Evolutionary conservation across 2,797 vertebrate species (phyloP).

Genomic region (Buphagus erythrorhynchus): DNA sequence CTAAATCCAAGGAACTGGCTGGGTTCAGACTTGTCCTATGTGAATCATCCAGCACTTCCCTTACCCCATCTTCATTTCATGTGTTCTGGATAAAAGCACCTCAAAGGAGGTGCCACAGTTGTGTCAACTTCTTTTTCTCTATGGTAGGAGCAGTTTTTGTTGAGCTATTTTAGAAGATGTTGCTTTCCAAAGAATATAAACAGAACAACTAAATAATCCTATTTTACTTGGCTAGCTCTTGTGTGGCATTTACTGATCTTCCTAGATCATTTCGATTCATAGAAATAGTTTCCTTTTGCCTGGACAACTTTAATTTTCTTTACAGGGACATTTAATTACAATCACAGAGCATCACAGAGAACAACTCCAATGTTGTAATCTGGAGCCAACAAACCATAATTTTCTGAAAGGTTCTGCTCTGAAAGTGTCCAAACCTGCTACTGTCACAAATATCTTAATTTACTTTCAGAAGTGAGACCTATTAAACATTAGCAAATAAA

Average conservation of each 20-base stretch:
- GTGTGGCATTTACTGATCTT: background rate
- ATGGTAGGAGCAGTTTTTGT: background rate
- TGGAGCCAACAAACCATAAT: background rate
- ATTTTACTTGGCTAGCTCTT: background rate
- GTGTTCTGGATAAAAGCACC: constrained; percentile 3
- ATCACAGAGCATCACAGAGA: background rate
- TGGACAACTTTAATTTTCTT: background rate
- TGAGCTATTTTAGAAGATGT: background rate
- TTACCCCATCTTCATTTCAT: background rate
- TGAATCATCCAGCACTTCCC: constrained; percentile 25
- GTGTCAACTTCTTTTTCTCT: background rate
- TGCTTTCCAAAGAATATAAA: constrained; percentile 18
- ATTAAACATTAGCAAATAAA: background rate
- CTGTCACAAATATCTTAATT: background rate
- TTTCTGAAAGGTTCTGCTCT: background rate
- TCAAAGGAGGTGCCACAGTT: background rate
- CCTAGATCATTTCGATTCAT: background rate
- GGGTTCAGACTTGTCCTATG: background rate
- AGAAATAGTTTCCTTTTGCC: background rate
- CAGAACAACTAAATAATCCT: background rate
- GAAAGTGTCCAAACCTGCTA: background rate
- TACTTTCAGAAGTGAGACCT: background rate
- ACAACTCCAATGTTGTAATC: background rate
- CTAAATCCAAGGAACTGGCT: constrained; percentile 32
- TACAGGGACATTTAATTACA: background rate